A percentile compares a stretch with the other conserved stretches of the same genome.
Evolutionary conservation across 30 jellyfish, hydroid and myxozoan genomes (phyloP).

Genomic region (Nemopilema nomurai): DNA sequence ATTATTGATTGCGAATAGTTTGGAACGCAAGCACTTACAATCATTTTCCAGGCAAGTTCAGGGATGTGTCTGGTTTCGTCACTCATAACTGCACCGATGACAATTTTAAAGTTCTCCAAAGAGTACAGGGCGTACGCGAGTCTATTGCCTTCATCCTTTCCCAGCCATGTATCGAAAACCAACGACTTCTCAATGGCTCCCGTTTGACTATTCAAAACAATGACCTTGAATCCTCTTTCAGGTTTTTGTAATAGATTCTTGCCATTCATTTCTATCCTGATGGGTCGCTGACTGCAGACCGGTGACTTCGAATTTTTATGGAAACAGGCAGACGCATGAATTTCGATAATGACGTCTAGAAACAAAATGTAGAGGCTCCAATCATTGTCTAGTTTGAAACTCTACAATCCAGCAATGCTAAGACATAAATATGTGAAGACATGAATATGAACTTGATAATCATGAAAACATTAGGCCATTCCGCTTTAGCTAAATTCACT

Average conservation of each 20-base stretch:
- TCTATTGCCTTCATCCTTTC: neutral
- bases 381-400: too few relatives aligned
- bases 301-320: slow-evolving; percentile 1
- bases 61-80: neutral
- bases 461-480: too few relatives aligned
- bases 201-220: slow-evolving; percentile 17
- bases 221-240: slow-evolving; percentile 28
- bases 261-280: slow-evolving; percentile 13
- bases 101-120: slow-evolving; percentile 17
- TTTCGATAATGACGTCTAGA: slow-evolving; percentile 14
- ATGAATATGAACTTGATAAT: too few relatives aligned
- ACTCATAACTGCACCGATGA: slow-evolving; percentile 37
- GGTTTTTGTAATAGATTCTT: slow-evolving; percentile 7
- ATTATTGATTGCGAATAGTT: too few relatives aligned
- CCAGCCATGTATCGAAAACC: slow-evolving; percentile 22
- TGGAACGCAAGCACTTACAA: slow-evolving; percentile 30
- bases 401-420: neutral
- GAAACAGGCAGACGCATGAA: slow-evolving; percentile 26
- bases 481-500: too few relatives aligned
- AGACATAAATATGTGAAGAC: too few relatives aligned
- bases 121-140: neutral
- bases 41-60: neutral
- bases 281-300: slow-evolving; percentile 29
- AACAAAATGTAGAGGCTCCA: too few relatives aligned
- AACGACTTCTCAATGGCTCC: slow-evolving; percentile 17